Evolutionary conservation across 2,113 vertebrate genomes (phyloP), one percentile per base, ranked within the genome.

Genomic region (Corydoras maculifer): DNA sequence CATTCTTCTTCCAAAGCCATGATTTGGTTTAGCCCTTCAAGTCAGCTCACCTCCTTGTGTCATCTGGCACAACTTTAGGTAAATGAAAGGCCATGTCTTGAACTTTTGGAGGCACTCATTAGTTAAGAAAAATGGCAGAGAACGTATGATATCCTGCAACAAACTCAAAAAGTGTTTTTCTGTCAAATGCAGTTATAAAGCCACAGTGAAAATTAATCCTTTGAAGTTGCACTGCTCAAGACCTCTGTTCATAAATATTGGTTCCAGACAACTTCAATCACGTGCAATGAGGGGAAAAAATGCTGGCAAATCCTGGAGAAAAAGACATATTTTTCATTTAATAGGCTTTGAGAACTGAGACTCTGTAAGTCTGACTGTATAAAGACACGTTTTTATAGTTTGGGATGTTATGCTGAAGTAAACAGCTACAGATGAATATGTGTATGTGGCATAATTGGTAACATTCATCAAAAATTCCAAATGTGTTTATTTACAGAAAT

Each of bases 231-330:
- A 60, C 73, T 35, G 54, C 60, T 72, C 31, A 50, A 65, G 61
- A 72, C 43, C 9, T 65, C 65, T 73, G 69, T 62, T 53, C 68
- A 62, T 69, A 70, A 76, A 70, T 73, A 74, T 63, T 69, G 65
- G 55, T 48, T 73, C 30, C 73, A 65, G 77, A 70, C 55, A 54
- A 29, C 65, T 74, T 77, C 15, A 69, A 62, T 72, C 78, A 54
- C 61, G 15, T 25, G 54, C 55, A 65, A 59, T 62, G 49, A 48
- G 11, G 57, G 50, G 67, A 31, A 50, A 58, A 60, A 74, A 74
- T 55, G 11, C 53, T 55, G 35, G 65, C 13, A 18, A 25, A 50
- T 76, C 69, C 18, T 12, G 11, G 48, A 48, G 58, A 62, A 25
- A 60, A 78, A 62, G 57, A 35, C 15, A 15, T 25, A 72, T 66